Conservation (phyloP, 2,797 vertebrate genomes). For the Anableps anableps region DNA sequence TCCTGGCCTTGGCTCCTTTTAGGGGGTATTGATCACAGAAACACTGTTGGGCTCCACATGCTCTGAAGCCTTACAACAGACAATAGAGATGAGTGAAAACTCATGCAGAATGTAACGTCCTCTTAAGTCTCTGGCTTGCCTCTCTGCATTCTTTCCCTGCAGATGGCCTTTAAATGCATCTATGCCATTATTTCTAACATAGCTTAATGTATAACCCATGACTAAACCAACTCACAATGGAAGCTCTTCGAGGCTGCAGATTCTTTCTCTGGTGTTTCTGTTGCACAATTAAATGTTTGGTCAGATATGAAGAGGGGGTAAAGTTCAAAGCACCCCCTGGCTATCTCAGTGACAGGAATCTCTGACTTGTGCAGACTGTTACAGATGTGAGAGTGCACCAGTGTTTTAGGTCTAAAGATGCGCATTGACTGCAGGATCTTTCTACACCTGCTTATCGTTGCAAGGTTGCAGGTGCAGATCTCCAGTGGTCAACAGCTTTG, state of each 20-base stretch:
- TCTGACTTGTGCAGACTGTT: constrained; percentile 26
- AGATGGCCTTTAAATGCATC: constrained; percentile 41
- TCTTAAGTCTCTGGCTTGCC: constrained; percentile 4
- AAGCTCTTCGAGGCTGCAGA: background rate
- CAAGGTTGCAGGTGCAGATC: too few relatives aligned
- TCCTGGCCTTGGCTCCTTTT: constrained; percentile 56
- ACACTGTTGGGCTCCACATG: constrained; percentile 26
- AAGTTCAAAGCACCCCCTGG: constrained; percentile 41
- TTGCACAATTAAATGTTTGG: constrained; percentile 24
- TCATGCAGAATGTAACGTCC: constrained; percentile 29
- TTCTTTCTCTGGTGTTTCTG: constrained; percentile 30
- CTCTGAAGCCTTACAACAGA: constrained; percentile 30
- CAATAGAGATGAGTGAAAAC: constrained; percentile 39
- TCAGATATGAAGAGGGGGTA: constrained; percentile 9
- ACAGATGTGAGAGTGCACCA: constrained; percentile 33
- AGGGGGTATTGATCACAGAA: constrained; percentile 56
- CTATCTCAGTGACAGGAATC: constrained; percentile 42
- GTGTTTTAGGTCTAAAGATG: constrained; percentile 33
- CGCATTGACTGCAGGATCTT: background rate
- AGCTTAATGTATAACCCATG: constrained; percentile 42
- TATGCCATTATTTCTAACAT: constrained; percentile 3
- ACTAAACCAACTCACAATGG: constrained; percentile 26
- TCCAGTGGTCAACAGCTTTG: background rate
- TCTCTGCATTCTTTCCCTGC: constrained; percentile 15
- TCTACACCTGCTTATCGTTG: background rate